Conservation (phyloP, 1,140 invertebrate species). For the Lepidostoma basale region DNA sequence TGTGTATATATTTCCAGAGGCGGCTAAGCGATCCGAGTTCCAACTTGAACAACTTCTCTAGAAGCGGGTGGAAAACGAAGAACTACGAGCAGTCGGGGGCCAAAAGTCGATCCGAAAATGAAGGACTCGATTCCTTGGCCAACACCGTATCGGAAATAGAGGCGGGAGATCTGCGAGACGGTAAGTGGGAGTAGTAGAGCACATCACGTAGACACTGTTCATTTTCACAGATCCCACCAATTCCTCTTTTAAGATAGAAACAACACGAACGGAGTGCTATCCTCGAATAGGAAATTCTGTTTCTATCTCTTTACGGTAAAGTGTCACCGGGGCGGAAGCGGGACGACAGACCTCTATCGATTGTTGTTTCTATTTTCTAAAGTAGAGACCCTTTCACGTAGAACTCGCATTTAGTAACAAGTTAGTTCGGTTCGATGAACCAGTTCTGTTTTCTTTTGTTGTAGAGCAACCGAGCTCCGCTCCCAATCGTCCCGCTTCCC, state of each 20-base stretch:
- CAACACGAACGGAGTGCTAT: slow-evolving; percentile 37
- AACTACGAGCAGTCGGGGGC: slow-evolving; percentile 58
- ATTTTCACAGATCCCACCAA: background rate
- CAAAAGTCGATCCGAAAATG: slow-evolving; percentile 90
- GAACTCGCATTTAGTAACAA: slow-evolving; percentile 19
- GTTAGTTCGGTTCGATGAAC: slow-evolving; percentile 35
- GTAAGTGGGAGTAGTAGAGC: slow-evolving; percentile 62
- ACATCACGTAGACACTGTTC: background rate
- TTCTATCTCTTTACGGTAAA: slow-evolving; percentile 7
- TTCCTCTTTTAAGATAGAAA: slow-evolving; percentile 35
- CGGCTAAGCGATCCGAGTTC: slow-evolving; percentile 92
- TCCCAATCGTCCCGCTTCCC: slow-evolving; percentile 50
- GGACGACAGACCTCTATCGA: slow-evolving; percentile 40
- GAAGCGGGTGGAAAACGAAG: slow-evolving; percentile 79
- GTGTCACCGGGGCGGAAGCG: slow-evolving; percentile 42
- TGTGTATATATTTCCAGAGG: slow-evolving; percentile 63
- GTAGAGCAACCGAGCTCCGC: slow-evolving; percentile 51
- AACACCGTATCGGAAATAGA: slow-evolving; percentile 89
- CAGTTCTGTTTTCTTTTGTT: slow-evolving; percentile 46
- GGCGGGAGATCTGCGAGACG: slow-evolving; percentile 90
- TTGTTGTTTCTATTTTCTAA: slow-evolving; percentile 45
- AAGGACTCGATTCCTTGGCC: slow-evolving; percentile 82
- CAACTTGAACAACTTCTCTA: slow-evolving; percentile 88
- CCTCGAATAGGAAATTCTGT: background rate
- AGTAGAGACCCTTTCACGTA: slow-evolving; percentile 34